Percentiles rank a stretch among this genome's conserved stretches.
phyloP scores from a whole-genome alignment of 30 jellyfish, hydroid and myxozoan genomes.

The Aurelia aurita region DNA sequence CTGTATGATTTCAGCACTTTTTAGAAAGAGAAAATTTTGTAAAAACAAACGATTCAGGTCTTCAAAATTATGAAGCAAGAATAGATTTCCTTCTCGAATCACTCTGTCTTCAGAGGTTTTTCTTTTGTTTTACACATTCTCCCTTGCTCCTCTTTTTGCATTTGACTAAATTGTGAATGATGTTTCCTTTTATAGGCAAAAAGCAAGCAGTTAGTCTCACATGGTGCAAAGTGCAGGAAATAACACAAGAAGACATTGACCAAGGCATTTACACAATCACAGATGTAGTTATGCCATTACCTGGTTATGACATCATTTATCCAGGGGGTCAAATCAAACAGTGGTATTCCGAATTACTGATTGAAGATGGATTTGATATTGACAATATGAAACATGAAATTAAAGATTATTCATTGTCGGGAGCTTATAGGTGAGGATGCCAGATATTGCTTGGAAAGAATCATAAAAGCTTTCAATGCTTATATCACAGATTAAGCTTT shows the following conservation, averaged over 20 bases:
- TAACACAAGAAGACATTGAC: conserved; percentile 78
- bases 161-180: too few relatives aligned
- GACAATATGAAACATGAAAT: conserved; percentile 70
- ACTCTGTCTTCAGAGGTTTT: too few relatives aligned
- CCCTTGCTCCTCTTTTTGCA: too few relatives aligned
- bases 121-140: too few relatives aligned
- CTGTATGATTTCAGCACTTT: too few relatives aligned
- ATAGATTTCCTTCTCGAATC: too few relatives aligned
- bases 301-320: conserved; percentile 94
- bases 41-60: neutral
- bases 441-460: too few relatives aligned
- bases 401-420: conserved; percentile 92
- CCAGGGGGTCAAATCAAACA: conserved; percentile 65
- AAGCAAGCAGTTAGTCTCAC: conserved; percentile 14
- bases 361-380: conserved; percentile 69
- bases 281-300: conserved; percentile 95
- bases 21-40: neutral
- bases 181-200: neutral
- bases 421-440: conserved; percentile 87
- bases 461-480: too few relatives aligned
- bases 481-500: too few relatives aligned
- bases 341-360: conserved; percentile 55
- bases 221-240: conserved; percentile 50
- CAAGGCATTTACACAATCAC: conserved; percentile 51
- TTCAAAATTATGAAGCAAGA: neutral